Percentiles rank a stretch among this genome's conserved stretches.
phyloP scores from a whole-genome alignment of 2,797 vertebrate genomes.

The Ctenochaetus hawaiiensis region DNA sequence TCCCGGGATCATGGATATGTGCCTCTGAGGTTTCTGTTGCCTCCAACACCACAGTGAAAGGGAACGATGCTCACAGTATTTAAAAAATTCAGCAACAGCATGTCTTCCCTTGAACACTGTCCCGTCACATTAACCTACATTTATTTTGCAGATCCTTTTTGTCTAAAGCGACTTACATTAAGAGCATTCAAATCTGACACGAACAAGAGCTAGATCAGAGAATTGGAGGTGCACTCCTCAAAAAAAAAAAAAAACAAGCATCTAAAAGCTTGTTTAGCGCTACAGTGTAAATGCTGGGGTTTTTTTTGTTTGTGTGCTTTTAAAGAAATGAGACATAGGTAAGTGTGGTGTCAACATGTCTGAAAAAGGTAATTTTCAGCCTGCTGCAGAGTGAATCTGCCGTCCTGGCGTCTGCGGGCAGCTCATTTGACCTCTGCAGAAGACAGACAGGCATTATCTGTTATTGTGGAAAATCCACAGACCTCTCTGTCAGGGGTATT shows the following conservation, averaged over 20 bases:
- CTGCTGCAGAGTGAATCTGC: conserved; percentile 14
- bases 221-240: not conserved
- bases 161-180: not conserved
- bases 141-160: not conserved
- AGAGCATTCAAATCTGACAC: conserved; percentile 16
- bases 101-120: not conserved
- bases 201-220: not conserved
- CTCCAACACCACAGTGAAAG: not conserved
- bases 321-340: not conserved
- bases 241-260: not conserved
- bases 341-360: not conserved
- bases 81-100: not conserved
- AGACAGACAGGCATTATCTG: conserved; percentile 20
- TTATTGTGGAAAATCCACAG: not conserved
- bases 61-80: not conserved
- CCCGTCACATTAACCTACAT: not conserved
- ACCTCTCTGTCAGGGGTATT: conserved; percentile 1
- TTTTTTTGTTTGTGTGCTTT: not conserved
- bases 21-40: conserved; percentile 7
- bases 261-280: not conserved
- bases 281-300: not conserved
- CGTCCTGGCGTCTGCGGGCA: not conserved
- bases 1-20: not conserved
- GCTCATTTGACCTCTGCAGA: not conserved
- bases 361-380: conserved; percentile 13